Conservation (phyloP, 2,797 vertebrate species). For the Enteromius anoplus region DNA sequence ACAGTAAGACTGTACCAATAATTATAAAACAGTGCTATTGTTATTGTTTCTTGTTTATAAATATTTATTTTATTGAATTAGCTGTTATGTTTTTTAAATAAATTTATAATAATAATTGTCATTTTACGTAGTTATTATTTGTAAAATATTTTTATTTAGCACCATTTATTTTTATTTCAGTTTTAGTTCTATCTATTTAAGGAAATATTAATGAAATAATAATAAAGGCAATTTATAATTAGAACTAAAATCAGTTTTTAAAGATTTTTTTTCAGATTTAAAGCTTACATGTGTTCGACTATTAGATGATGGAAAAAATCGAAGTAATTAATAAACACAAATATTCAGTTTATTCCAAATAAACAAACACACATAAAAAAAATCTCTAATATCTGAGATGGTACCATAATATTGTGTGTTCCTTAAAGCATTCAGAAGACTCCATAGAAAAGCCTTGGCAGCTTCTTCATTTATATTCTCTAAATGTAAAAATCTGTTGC, state of each 20-base stretch:
- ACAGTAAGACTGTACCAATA: not conserved
- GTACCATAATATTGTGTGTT: not conserved
- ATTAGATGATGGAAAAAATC: not conserved
- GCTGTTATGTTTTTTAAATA: not conserved
- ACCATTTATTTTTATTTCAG: not conserved
- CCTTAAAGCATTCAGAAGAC: not conserved
- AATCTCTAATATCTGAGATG: not conserved
- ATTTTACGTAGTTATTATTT: not conserved
- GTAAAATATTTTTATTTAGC: not conserved
- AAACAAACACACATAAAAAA: not conserved
- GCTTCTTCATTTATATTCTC: not conserved
- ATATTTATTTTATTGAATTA: not conserved
- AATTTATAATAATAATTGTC: no score
- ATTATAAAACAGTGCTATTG: not conserved
- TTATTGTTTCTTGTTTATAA: not conserved
- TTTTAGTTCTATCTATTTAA: not conserved
- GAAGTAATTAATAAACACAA: not conserved
- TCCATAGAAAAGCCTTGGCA: not conserved
- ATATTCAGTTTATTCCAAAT: not conserved
- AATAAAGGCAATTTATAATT: not conserved
- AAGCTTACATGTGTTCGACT: not conserved
- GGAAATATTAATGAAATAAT: not conserved
- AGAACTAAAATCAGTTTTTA: not conserved
- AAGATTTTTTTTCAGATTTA: no score
- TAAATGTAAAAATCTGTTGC: not conserved